phyloP scores from a whole-genome alignment of 2,797 vertebrate species.

The Mormyrops attenuatus region DNA sequence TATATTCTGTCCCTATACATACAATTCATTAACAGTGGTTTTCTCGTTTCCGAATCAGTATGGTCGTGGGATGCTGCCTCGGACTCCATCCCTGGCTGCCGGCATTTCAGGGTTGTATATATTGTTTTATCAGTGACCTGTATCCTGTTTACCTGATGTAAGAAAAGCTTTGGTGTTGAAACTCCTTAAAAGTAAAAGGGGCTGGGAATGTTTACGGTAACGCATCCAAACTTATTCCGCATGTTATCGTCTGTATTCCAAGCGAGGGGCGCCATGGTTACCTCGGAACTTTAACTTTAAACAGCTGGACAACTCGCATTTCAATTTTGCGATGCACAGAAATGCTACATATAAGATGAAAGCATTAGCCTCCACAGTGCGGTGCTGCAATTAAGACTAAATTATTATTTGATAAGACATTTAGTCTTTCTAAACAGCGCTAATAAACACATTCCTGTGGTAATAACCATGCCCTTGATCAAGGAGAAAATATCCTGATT shows the following conservation, averaged over 20 bases:
- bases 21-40: neutral
- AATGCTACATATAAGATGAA: slow-evolving; percentile 67
- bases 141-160: slow-evolving; percentile 76
- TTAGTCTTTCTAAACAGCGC: slow-evolving; percentile 59
- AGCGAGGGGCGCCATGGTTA: slow-evolving; percentile 74
- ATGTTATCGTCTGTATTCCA: slow-evolving; percentile 69
- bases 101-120: slow-evolving; percentile 50
- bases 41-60: neutral
- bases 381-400: slow-evolving; percentile 69
- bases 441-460: slow-evolving; percentile 13
- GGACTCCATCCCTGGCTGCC: neutral
- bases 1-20: neutral
- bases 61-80: neutral
- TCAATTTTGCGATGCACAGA: slow-evolving; percentile 73
- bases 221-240: slow-evolving; percentile 76
- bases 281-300: slow-evolving; percentile 83
- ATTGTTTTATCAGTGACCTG: slow-evolving; percentile 74
- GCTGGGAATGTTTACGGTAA: slow-evolving; percentile 59
- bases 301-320: slow-evolving; percentile 78
- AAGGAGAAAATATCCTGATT: neutral
- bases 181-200: slow-evolving; percentile 73
- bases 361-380: slow-evolving; percentile 65
- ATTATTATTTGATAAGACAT: slow-evolving; percentile 68
- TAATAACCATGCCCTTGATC: slow-evolving; percentile 8
- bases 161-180: slow-evolving; percentile 65